phyloP scores from a whole-genome alignment of 2,888 invertebrate species.

The Seira ritae region DNA sequence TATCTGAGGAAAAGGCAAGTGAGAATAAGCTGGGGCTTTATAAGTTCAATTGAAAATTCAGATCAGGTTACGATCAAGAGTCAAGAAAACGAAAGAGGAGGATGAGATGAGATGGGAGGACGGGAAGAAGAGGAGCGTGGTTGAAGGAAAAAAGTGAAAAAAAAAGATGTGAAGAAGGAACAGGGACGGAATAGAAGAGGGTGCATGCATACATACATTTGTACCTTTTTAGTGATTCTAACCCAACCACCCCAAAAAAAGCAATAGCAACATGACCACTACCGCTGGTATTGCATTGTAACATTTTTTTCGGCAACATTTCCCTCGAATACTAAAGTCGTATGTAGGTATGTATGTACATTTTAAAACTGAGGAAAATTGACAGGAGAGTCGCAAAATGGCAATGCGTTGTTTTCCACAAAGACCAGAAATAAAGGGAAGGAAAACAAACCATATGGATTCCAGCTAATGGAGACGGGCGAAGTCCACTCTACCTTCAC shows the following conservation, averaged over 20 bases:
- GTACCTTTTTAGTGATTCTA: neutral
- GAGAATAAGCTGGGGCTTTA: conserved; percentile 60
- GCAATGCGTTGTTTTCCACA: too few species aligned
- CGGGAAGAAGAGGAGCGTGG: neutral
- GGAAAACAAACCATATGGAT: too few species aligned
- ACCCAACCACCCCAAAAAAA: neutral
- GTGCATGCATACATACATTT: neutral
- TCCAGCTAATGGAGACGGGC: too few species aligned
- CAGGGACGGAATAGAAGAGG: neutral
- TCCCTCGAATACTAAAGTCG: too few species aligned
- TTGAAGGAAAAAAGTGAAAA: conserved; percentile 12
- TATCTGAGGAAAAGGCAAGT: conserved; percentile 41
- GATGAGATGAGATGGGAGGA: conserved; percentile 16
- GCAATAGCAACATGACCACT: too few species aligned
- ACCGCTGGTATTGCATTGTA: too few species aligned
- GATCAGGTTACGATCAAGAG: conserved; percentile 71
- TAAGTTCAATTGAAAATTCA: conserved; percentile 72
- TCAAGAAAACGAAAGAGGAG: conserved; percentile 54
- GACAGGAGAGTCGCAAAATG: too few species aligned
- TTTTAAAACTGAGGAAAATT: too few species aligned
- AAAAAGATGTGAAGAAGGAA: conserved; percentile 1
- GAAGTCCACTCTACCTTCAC: too few species aligned
- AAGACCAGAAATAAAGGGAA: too few species aligned
- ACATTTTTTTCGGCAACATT: too few species aligned
- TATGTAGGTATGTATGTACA: too few species aligned